Evolutionary conservation across 2,113 vertebrate species (phyloP), one percentile per base, ranked within the genome.

Genomic region (Potamarius usumacintae): DNA sequence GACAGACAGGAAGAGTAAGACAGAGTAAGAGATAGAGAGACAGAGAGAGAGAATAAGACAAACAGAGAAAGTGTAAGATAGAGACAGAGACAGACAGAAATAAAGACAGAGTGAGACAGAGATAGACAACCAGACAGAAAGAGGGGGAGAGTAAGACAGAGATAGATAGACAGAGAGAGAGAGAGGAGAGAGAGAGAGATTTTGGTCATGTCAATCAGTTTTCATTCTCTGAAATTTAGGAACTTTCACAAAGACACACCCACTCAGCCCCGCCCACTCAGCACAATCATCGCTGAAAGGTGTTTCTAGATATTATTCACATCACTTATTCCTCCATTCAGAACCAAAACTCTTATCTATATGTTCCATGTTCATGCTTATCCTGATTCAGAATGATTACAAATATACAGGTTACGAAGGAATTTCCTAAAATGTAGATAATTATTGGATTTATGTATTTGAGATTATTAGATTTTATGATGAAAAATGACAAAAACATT

Each of bases 21-120:
- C 2, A 17, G 15, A 34, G 27, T 2, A 5, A 34, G 18, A 50
- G 5, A 17, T 0, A 52, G 3, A 50, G 3, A 5, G 8, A 25
- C 1, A 25, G 42, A 77, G 9, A 52, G 9, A 52, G 48, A 52
- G 20, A 25, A 4, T 11, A 5, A 12, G 1, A 76, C 1, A 52
- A 1, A 22, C 7, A 52, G 20, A 52, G 27, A 2, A 1, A 52
- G 0, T 52, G 7, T 6, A 0, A 5, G 10, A 77, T 0, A n/a
- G 3, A 77, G 0, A 42, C 0, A 52, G 0, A 12, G 0, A 12
- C 20, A 12, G 9, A 76, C 1, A 74, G 18, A 20, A 0, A 74
- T 17, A 4, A 30, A 10, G 34, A 22, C 7, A 50, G 72, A 50
- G 1, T 1, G 17, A 48, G 0, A 34, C 6, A 20, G 3, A 9